Base-by-base conservation (phyloP, 1,140 invertebrate genomes). In the Nephila pilipes region DNA sequence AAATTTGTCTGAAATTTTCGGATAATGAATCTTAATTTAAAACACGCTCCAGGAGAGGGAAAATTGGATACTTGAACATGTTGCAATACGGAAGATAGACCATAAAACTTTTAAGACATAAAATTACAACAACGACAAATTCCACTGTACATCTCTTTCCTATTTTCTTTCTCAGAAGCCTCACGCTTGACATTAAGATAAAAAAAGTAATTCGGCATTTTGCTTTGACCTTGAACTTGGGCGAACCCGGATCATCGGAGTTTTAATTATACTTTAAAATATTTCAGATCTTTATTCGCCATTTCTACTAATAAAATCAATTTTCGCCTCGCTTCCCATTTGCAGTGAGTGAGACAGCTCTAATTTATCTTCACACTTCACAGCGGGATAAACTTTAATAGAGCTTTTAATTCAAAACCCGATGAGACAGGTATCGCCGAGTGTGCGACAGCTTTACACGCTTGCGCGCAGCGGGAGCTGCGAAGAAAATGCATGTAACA, bases 261-360 rank as follows among this genome's bases (percentile, higher is more conserved):
- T 80, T 91, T 81, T 81, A 91, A 91, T 91, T 91, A 91, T 83
- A 58, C 57, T 91, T 81, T 90, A 58, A 91, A 91, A 91, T 60
- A 83, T 63, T 90, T 80, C 88, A 57, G 63, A 80, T 58, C 88
- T 90, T 83, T 90, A 90, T 38, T 88, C 36, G 20, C 36, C 63
- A 85, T 32, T 85, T 85, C 83, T 29, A 83, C 46, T 91, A 91
- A 91, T 63, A 81, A 91, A 91, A 83, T 83, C 89, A 91, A 81
- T 91, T 91, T 55, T 91, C 79, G 89, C 89, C 89, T 91, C 25
- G 18, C 36, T 83, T 83, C 25, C 25, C 32, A 65, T 79, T 58
- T 90, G 29, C 38, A 18, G n/a, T 32, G 46, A 25, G 55, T 1
- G 32, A 88, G 87, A 46, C 29, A 90, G 54, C 89, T 91, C 87